Conservation (phyloP, 2,888 invertebrate species). For the Adela reaumurella region DNA sequence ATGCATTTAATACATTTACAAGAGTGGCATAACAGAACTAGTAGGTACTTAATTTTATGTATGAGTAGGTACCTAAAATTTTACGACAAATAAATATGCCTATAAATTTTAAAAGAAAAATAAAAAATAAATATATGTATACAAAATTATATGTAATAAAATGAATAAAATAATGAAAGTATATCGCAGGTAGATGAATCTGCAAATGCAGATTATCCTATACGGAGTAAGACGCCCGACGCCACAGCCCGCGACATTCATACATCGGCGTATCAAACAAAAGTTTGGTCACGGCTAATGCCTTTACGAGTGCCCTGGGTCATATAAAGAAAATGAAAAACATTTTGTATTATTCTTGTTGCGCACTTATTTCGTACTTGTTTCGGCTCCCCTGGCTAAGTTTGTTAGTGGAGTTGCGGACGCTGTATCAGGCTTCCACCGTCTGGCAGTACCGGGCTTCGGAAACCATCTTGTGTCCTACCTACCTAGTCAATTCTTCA, state of each 20-base stretch:
- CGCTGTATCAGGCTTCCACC: background rate
- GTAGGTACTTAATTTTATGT: no score
- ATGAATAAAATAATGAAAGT: no score
- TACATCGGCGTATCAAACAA: conserved; percentile 53
- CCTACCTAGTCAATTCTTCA: no score
- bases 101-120: no score
- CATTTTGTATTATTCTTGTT: conserved; percentile 65
- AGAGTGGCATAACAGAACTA: no score
- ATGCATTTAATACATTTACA: no score
- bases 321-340: conserved; percentile 89
- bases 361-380: conserved; percentile 30
- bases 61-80: no score
- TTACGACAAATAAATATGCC: no score
- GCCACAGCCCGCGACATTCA: conserved; percentile 23
- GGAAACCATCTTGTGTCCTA: no score
- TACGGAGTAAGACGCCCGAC: background rate
- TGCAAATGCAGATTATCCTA: background rate
- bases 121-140: no score
- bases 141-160: no score
- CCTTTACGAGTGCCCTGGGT: conserved; percentile 82
- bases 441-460: background rate
- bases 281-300: conserved; percentile 85
- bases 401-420: background rate
- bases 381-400: background rate
- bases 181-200: no score